Percentiles rank a stretch among this genome's conserved stretches.
Conservation (phyloP, 1,140 invertebrate species). For the Melanaphis sacchari region DNA sequence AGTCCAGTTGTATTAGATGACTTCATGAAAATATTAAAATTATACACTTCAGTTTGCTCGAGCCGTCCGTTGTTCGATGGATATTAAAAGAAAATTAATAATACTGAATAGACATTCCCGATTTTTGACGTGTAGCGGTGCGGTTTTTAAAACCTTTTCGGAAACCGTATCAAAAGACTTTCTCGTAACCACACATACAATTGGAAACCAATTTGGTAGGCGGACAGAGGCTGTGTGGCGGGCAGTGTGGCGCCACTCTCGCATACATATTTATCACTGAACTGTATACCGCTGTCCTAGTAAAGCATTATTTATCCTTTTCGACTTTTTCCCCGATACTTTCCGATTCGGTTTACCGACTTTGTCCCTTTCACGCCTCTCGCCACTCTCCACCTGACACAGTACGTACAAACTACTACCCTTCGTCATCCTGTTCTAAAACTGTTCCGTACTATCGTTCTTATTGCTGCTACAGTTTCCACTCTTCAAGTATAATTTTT, state of each 20-base stretch:
- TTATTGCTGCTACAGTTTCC: background rate
- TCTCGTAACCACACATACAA: background rate
- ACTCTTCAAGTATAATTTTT: background rate
- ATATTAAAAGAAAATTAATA: background rate
- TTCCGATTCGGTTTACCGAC: constrained; percentile 24
- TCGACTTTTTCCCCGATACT: background rate
- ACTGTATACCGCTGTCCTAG: background rate
- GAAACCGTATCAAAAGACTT: background rate
- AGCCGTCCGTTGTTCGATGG: background rate
- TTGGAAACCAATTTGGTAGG: constrained; percentile 38
- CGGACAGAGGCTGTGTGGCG: background rate
- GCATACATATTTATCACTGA: constrained; percentile 48
- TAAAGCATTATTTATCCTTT: background rate
- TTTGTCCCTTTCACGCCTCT: background rate
- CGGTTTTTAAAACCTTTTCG: background rate
- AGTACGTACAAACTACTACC: background rate
- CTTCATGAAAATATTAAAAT: background rate
- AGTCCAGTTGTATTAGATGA: background rate
- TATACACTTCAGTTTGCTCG: background rate
- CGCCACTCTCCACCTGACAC: background rate
- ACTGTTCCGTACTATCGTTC: background rate
- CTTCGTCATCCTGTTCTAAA: background rate
- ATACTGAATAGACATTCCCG: background rate
- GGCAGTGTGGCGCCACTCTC: constrained; percentile 34
- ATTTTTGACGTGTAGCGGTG: background rate